phyloP scores from a whole-genome alignment of 2,888 invertebrate species.

The Cremastinae sp. region DNA sequence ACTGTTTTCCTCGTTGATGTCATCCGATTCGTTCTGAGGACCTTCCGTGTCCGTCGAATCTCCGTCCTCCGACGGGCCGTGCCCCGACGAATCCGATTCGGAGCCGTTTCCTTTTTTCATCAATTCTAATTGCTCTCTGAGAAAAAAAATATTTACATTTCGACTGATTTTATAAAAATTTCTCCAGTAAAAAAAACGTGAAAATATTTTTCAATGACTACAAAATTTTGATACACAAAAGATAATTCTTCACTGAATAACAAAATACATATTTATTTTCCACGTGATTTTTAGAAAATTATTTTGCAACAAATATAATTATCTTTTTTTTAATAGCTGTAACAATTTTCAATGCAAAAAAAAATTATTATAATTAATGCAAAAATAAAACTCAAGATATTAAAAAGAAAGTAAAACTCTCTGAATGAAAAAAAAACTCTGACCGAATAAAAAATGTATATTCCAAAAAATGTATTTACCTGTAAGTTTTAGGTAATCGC shows the following conservation, averaged over 20 bases:
- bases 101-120: slow-evolving; percentile 77
- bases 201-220: too few relatives aligned
- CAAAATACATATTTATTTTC: too few relatives aligned
- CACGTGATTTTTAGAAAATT: not conserved
- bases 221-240: too few relatives aligned
- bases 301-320: slow-evolving; percentile 9
- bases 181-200: too few relatives aligned
- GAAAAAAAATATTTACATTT: slow-evolving; percentile 10
- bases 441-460: not conserved
- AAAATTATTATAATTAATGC: too few relatives aligned
- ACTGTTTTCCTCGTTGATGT: slow-evolving; percentile 73
- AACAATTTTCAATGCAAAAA: not conserved
- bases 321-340: not conserved
- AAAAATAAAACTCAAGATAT: too few relatives aligned
- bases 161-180: not conserved
- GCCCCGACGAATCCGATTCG: slow-evolving; percentile 78
- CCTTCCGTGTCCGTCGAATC: slow-evolving; percentile 78
- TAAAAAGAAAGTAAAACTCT: too few relatives aligned
- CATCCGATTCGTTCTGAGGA: slow-evolving; percentile 75
- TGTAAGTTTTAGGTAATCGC: slow-evolving; percentile 90
- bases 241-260: too few relatives aligned
- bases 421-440: not conserved
- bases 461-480: slow-evolving; percentile 79
- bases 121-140: slow-evolving; percentile 78
- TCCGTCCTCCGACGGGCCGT: slow-evolving; percentile 77